These are phyloP conservation scores for Monarcha castaneiventris DNA, from an alignment of 2,113 vertebrate species.

Conservation along the genomic window DNA sequence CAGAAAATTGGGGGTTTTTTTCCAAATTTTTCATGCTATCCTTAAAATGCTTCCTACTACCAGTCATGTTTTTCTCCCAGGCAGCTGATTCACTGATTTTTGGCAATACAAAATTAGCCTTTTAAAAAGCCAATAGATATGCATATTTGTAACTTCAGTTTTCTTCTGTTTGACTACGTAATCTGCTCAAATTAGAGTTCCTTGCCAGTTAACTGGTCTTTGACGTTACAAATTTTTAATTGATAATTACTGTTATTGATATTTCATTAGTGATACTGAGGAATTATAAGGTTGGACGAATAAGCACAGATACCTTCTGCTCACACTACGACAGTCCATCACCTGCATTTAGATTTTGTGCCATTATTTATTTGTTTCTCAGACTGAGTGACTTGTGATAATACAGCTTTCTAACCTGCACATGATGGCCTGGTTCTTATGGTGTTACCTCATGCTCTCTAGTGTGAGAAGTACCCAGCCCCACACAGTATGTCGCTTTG, in stretches of 20 bases:
- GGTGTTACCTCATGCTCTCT: neutral
- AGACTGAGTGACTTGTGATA: neutral
- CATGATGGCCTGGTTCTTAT: neutral
- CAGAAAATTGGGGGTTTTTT: accelerated
- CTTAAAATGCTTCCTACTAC: neutral
- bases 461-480: neutral
- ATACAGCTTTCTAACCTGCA: neutral
- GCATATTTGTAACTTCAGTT: neutral
- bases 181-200: neutral
- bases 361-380: neutral
- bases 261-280: neutral
- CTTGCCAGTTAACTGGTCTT: neutral
- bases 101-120: neutral
- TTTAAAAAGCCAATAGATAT: neutral
- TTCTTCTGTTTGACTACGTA: neutral
- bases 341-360: neutral
- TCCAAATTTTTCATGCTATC: neutral
- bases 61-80: neutral
- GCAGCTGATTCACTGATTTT: neutral
- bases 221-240: neutral
- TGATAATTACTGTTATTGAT: neutral
- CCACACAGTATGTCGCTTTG: neutral
- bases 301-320: neutral
- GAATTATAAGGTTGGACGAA: neutral
- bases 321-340: neutral